Percentiles rank a stretch among this genome's conserved stretches.
phyloP scores from a whole-genome alignment of 2,888 invertebrate genomes.

The Agrotis clavis region DNA sequence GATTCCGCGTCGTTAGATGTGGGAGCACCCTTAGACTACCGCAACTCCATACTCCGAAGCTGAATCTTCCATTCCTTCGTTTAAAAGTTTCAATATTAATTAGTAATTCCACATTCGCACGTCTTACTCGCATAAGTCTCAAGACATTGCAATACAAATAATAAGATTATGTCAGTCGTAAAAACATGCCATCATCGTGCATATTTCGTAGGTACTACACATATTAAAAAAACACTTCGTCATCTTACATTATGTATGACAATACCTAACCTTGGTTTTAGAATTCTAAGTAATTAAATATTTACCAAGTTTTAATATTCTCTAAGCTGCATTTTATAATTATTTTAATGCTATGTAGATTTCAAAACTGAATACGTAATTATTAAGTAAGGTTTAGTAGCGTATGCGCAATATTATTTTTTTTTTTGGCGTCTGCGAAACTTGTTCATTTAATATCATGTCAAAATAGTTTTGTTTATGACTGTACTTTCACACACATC shows the following conservation, averaged over 20 bases:
- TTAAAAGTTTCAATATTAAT: too few species aligned
- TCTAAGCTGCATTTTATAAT: neutral
- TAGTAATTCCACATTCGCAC: too few species aligned
- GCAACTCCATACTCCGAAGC: too few species aligned
- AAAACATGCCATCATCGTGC: too few species aligned
- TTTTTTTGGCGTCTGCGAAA: neutral
- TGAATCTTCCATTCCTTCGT: too few species aligned
- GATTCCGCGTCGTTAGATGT: too few species aligned
- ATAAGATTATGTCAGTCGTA: too few species aligned
- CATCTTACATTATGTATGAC: neutral
- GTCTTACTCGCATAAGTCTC: too few species aligned
- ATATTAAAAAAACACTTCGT: neutral
- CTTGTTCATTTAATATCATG: neutral
- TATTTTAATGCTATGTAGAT: neutral
- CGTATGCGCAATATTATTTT: too few species aligned
- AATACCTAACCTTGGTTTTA: slow-evolving; percentile 16
- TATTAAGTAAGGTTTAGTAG: neutral
- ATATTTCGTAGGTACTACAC: neutral
- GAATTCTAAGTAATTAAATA: slow-evolving; percentile 2
- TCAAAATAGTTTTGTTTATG: neutral
- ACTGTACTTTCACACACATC: neutral
- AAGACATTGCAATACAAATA: too few species aligned
- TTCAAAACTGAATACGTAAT: slow-evolving; percentile 1
- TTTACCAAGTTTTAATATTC: neutral
- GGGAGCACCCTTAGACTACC: too few species aligned